Conservation (phyloP, 2,888 invertebrate species). For the Parapristionchus giblindavisi region DNA sequence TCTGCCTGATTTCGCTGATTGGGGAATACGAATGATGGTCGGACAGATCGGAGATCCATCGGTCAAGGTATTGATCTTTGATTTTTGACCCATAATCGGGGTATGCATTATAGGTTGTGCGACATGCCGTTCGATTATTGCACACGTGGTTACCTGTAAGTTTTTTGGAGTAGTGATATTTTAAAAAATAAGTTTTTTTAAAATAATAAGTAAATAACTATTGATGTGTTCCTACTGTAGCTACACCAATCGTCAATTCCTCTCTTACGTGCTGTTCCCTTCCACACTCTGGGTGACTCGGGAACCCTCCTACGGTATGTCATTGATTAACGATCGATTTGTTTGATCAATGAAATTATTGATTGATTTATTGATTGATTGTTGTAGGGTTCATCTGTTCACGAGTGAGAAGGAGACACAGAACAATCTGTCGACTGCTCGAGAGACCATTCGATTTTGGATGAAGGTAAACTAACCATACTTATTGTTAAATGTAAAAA, state of each 20-base stretch:
- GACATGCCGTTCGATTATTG: constrained; percentile 53
- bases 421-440: constrained; percentile 46
- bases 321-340: neutral
- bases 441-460: constrained; percentile 51
- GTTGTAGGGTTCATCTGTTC: constrained; percentile 46
- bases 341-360: neutral
- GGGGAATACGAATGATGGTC: constrained; percentile 87
- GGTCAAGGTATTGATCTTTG: constrained; percentile 75
- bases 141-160: constrained; percentile 58
- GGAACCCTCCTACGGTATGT: constrained; percentile 52
- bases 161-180: no score
- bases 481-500: neutral
- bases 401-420: constrained; percentile 51
- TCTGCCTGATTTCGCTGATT: constrained; percentile 74
- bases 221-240: constrained; percentile 2
- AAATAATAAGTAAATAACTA: neutral
- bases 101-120: constrained; percentile 47
- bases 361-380: neutral
- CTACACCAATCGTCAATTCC: constrained; percentile 36
- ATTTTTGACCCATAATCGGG: neutral
- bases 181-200: no score
- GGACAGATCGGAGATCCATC: constrained; percentile 86
- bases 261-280: constrained; percentile 36
- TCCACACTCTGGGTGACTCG: constrained; percentile 55
- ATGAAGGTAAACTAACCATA: constrained; percentile 45